These are phyloP conservation scores for Aelia acuminata DNA, from an alignment of 2,888 invertebrate species.

Conservation along the genomic window DNA sequence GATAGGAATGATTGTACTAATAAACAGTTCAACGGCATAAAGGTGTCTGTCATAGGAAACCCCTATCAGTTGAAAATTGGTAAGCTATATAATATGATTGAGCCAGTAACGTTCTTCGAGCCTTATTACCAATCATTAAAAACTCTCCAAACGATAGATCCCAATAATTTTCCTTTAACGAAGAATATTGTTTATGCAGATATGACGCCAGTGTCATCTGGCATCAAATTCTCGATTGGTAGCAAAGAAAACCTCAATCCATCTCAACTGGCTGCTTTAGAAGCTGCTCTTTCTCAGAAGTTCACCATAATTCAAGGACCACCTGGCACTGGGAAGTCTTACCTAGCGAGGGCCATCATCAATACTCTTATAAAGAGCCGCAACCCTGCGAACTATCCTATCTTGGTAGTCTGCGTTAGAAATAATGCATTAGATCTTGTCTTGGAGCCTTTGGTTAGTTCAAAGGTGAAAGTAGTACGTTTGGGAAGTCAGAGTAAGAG, in stretches of 20 bases:
- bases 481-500: slow-evolving; percentile 78
- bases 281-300: slow-evolving; percentile 78
- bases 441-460: slow-evolving; percentile 76
- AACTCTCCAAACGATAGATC: slow-evolving; percentile 76
- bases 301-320: slow-evolving; percentile 88
- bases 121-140: slow-evolving; percentile 83
- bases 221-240: slow-evolving; percentile 60
- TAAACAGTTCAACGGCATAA: slow-evolving; percentile 68
- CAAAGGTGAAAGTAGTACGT: slow-evolving; percentile 76
- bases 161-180: slow-evolving; percentile 77
- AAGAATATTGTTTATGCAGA: slow-evolving; percentile 77
- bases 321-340: slow-evolving; percentile 91
- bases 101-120: slow-evolving; percentile 85
- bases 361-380: slow-evolving; percentile 74
- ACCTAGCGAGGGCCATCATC: slow-evolving; percentile 82
- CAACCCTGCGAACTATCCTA: slow-evolving; percentile 76
- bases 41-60: slow-evolving; percentile 67
- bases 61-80: slow-evolving; percentile 68
- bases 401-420: slow-evolving; percentile 85
- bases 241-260: slow-evolving; percentile 73
- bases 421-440: slow-evolving; percentile 92
- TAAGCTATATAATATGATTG: slow-evolving; percentile 77
- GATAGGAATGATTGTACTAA: slow-evolving; percentile 71
- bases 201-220: slow-evolving; percentile 65
- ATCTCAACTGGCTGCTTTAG: slow-evolving; percentile 78